Evolutionary conservation across 2,888 invertebrate species (phyloP), one percentile per base, ranked within the genome.

Genomic region (Lobophora halterata): DNA sequence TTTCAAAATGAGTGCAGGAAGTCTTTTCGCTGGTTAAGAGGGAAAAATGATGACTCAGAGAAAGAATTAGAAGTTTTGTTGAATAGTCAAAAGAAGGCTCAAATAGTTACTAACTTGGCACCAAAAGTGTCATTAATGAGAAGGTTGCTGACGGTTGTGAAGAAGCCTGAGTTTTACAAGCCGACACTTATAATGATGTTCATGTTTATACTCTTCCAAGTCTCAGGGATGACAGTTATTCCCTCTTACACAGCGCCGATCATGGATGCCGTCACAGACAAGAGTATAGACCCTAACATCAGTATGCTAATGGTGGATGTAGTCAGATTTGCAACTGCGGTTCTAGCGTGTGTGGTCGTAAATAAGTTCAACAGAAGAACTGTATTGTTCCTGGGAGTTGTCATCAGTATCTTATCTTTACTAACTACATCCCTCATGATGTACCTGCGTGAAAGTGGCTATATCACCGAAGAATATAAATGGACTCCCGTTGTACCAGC

Each of bases 211-310:
- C 87, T 91, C 3, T 91, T 91, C 44, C 93, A 93, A 72, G 86
- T 93, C 51, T 90, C 92, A 2, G 93, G 93, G 0, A 90, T 92
- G 61, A 93, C 92, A 31, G 92, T 92, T 0, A 88, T 93, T 3
- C 90, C 91, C 0, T 93, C 92, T 0, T 93, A 93, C 54, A 91
- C 92, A 0, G 90, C 92, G 1, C 82, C 88, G 2, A 90, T 93
- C 53, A 89, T 93, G 77, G 74, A 83, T 5, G 88, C 89, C 35
- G 88, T 90, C 1, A 87, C 92, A 0, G 89, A 88, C 3, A 85
- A 88, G 1, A 71, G 79, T 1, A 86, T 92, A 3, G 89, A 92
- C 51, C 81, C 90, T 1, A 90, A 92, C 37, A 61, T 90, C 17
- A 91, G 91, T 27, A 92, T 92, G 64, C 66, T 93, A 2, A 80